Conservation (phyloP, 2,113 vertebrate species). For the Odobenus rosmarus region DNA sequence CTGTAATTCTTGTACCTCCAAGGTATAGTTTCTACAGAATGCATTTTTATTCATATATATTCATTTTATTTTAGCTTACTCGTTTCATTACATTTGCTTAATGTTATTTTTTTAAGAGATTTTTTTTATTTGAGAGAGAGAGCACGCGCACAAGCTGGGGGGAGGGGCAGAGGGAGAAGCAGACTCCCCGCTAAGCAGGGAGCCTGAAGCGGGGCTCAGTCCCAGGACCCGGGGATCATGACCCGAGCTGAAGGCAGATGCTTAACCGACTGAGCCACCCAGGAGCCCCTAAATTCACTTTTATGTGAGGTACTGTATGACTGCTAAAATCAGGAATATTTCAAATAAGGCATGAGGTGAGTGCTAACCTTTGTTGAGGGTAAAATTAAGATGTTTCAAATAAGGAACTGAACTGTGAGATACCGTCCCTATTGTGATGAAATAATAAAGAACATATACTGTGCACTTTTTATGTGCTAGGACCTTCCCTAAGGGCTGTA, state of each 20-base stretch:
- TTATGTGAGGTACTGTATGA: neutral
- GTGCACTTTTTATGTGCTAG: neutral
- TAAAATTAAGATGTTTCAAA: constrained; percentile 36
- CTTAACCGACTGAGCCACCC: too few relatives aligned
- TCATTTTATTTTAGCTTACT: constrained; percentile 23
- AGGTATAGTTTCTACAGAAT: constrained; percentile 86
- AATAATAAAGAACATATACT: neutral
- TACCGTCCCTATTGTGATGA: neutral
- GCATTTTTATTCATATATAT: neutral
- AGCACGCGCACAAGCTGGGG: too few relatives aligned
- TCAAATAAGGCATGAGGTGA: constrained; percentile 41
- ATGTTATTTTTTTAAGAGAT: neutral
- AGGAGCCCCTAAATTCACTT: neutral
- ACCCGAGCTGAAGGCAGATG: too few relatives aligned
- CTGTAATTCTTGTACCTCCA: constrained; percentile 94
- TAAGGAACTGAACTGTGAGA: constrained; percentile 1
- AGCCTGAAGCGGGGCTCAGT: too few relatives aligned
- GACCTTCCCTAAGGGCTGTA: neutral
- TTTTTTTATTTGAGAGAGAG: neutral
- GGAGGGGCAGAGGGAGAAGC: too few relatives aligned
- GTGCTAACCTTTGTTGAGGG: constrained; percentile 24
- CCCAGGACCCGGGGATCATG: too few relatives aligned
- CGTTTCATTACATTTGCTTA: constrained; percentile 7
- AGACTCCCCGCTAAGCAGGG: too few relatives aligned
- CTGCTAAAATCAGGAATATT: constrained; percentile 25